Base-by-base conservation (phyloP, 2,888 invertebrate species). In the Scrobipalpa costella region DNA sequence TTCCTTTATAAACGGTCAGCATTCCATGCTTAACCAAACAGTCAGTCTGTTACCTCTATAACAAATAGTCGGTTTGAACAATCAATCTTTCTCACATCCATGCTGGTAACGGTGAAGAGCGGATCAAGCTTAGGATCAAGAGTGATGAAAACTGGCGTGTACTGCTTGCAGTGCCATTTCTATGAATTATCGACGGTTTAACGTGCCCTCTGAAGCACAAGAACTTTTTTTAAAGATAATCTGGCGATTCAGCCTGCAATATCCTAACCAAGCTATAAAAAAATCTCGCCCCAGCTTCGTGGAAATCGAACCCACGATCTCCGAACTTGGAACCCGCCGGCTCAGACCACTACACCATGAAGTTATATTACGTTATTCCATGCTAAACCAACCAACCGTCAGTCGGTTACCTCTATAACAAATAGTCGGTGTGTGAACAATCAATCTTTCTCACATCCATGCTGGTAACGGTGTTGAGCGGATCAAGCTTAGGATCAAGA, bases 51-150 rank as follows among this genome's bases (percentile, higher is more conserved):
- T 44, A 44, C 44, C 50, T 21, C 21, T 52, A 19, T 52, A 21
- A 21, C 21, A 52, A 52, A 52, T 52, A 52, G 21, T 52, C 13
- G 21, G 50, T 52, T 0, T 13, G 50, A 21, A 52, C 50, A 27
- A 52, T 52, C 50, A 21, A 21, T 52, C 50, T 52, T 52, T 52
- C 50, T 52, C 21, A 21, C 49, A 21, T 15, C 19, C 49, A 52
- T 52, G 50, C 21, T 13, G 50, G 50, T 21, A 52, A 52, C 21
- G 13, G 50, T 52, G 50, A 9, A 21, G 21, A 52, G 11, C 19
- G 50, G 27, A 52, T n/a, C 40, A 40, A n/a, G 40, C n/a, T 40
- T 11, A 40, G 13, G 40, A 40, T 40, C 44, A 44, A 44, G 44
- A 44, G 15, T 44, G 44, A 44, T 44, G 44, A 15, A n/a, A 15